Evolutionary conservation across 2,797 vertebrate genomes (phyloP).

Genomic region (Catostomus latipinnis): DNA sequence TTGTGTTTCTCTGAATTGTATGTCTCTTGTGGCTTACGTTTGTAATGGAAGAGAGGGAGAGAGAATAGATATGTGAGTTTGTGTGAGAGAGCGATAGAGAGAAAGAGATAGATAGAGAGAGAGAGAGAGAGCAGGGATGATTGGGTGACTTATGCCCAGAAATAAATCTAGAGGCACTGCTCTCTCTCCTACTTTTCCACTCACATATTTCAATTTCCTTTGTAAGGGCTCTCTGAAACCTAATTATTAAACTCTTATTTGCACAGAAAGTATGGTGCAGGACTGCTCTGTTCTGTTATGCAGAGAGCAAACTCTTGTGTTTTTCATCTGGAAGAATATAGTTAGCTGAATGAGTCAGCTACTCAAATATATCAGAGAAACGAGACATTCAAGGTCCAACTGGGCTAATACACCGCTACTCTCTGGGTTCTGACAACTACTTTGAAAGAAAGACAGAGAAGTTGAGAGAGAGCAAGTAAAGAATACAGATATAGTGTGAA

Average conservation of each 20-base stretch:
- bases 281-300: constrained; percentile 21
- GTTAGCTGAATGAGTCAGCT: constrained; percentile 79
- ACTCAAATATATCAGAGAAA: constrained; percentile 76
- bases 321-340: constrained; percentile 70
- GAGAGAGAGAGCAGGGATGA: not conserved
- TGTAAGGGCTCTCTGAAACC: not conserved
- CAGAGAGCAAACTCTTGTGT: constrained; percentile 49
- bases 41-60: constrained; percentile 34
- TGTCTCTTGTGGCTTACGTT: constrained; percentile 19
- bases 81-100: too few relatives aligned
- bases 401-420: constrained; percentile 4
- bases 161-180: constrained; percentile 22
- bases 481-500: constrained; percentile 13
- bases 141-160: constrained; percentile 25
- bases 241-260: constrained; percentile 21
- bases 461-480: constrained; percentile 5
- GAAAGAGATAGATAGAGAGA: too few relatives aligned
- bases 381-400: constrained; percentile 8
- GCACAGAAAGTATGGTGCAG: not conserved
- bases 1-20: not conserved
- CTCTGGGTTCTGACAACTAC: too few relatives aligned
- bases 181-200: constrained; percentile 11
- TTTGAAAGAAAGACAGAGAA: constrained; percentile 14
- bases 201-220: not conserved
- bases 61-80: not conserved